phyloP scores from a whole-genome alignment of 2,888 invertebrate species.

The Vannuccia rotundouncinata region DNA sequence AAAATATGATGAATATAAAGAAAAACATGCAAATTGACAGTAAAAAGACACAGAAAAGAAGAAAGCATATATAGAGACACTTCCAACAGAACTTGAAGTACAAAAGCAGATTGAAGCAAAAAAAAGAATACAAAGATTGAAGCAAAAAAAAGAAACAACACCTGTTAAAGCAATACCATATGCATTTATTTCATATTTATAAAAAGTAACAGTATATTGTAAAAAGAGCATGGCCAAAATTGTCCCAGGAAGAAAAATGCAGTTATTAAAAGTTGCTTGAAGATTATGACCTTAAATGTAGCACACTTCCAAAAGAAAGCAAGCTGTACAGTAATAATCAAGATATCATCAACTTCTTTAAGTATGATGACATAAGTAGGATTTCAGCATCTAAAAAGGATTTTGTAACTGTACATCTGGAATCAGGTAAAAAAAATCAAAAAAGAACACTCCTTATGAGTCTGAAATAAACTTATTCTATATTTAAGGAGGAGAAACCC shows the following conservation, averaged over 20 bases:
- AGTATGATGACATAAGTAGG: background rate
- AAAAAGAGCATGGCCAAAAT: background rate
- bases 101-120: background rate
- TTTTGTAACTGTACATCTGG: background rate
- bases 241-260: background rate
- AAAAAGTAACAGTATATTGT: background rate
- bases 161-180: background rate
- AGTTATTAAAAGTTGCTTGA: background rate
- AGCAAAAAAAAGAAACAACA: background rate
- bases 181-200: background rate
- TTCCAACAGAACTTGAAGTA: background rate
- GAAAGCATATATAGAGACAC: background rate
- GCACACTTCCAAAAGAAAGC: no score
- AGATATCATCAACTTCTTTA: background rate
- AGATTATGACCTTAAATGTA: background rate
- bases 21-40: background rate
- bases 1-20: background rate
- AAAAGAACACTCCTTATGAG: conserved; percentile 17
- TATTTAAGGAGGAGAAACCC: conserved; percentile 2
- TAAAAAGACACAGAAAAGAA: background rate
- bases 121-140: background rate
- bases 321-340: background rate
- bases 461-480: conserved; percentile 11
- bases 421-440: background rate
- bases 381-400: background rate